A percentile compares a stretch with the other conserved stretches of the same genome.
Conservation (phyloP, 2,113 vertebrate species). For the Carettochelys insculpta region DNA sequence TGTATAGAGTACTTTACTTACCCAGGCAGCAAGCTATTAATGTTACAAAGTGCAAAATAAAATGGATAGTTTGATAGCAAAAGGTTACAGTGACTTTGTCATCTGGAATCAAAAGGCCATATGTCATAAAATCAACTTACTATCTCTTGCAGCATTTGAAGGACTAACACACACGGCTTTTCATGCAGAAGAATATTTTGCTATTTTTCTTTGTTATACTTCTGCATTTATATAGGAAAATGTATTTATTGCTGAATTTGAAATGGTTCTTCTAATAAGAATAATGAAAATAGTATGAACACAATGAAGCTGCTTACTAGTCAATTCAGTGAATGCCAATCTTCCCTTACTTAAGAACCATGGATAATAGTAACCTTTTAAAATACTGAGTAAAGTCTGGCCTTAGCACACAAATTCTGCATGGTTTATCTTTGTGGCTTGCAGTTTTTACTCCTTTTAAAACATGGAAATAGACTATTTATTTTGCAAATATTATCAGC, state of each 20-base stretch:
- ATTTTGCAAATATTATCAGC: neutral
- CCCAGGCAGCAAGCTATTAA: neutral
- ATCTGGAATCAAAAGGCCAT: neutral
- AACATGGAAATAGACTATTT: neutral
- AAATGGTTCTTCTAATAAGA: neutral
- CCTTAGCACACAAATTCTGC: neutral
- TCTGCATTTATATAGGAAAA: neutral
- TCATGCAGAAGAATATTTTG: no score
- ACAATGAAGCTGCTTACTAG: neutral
- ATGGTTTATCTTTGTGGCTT: neutral
- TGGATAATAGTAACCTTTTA: no score
- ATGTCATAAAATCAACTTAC: neutral
- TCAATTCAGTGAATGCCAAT: neutral
- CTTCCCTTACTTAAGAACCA: neutral
- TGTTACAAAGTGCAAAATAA: neutral
- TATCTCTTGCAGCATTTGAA: neutral
- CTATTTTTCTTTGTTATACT: no score
- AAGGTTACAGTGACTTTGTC: neutral
- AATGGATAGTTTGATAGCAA: neutral
- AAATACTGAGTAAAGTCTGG: neutral
- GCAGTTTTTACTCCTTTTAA: neutral
- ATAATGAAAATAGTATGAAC: neutral
- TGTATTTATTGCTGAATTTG: neutral
- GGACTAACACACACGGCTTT: neutral
- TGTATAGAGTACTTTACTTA: neutral